Evolutionary conservation across 1,140 invertebrate genomes (phyloP).

Genomic region (Chionoecetes opilio): DNA sequence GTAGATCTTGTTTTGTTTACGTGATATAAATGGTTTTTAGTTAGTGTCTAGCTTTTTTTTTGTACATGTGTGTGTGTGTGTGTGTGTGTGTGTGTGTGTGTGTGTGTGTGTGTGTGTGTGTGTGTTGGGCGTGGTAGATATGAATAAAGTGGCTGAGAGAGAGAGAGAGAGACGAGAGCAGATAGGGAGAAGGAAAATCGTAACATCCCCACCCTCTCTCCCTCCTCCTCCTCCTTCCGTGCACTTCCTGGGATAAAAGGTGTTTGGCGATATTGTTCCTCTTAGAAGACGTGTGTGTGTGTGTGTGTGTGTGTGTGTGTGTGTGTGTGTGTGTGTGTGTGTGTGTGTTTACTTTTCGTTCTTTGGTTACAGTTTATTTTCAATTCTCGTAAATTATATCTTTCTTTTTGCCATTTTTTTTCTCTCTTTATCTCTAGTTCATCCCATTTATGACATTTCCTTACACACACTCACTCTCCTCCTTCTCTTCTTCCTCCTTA

Average conservation of each 20-base stretch:
- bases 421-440: conserved; percentile 33
- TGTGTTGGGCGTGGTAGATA: neutral
- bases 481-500: too few species aligned
- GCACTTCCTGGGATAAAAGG: neutral
- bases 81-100: conserved; percentile 27
- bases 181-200: neutral
- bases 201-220: conserved; percentile 13
- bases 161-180: neutral
- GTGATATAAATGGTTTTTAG: neutral
- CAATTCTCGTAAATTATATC: too few species aligned
- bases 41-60: neutral
- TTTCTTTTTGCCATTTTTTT: neutral
- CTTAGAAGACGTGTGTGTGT: neutral
- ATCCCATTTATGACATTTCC: neutral
- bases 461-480: too few species aligned
- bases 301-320: conserved; percentile 27
- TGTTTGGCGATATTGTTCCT: conserved; percentile 34
- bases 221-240: neutral
- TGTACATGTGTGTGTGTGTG: neutral
- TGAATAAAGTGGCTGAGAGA: neutral
- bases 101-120: conserved; percentile 27
- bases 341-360: too few species aligned
- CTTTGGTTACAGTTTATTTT: too few species aligned
- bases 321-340: neutral
- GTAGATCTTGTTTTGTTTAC: neutral